phyloP scores from a whole-genome alignment of 1,140 invertebrate species.

The Planococcus citri region DNA sequence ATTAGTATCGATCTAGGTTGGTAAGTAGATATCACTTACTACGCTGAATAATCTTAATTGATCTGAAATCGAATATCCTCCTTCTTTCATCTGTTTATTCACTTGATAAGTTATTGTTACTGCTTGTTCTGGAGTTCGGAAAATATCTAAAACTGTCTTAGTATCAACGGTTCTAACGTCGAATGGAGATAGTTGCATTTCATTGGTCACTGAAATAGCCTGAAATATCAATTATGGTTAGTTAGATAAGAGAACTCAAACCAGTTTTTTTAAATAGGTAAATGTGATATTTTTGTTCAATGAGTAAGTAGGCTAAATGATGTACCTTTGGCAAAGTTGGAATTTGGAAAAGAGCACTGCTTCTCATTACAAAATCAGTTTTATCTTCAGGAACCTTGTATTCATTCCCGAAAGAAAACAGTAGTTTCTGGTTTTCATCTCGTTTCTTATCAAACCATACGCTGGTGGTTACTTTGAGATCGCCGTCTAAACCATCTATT shows the following conservation, averaged over 20 bases:
- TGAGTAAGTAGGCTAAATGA: too few relatives aligned
- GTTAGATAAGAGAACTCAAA: too few relatives aligned
- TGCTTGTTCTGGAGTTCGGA: not conserved
- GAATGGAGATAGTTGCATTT: not conserved
- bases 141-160: not conserved
- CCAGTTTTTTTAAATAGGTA: too few relatives aligned
- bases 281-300: too few relatives aligned
- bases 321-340: slow-evolving; percentile 2
- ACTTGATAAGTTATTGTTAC: not conserved
- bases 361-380: not conserved
- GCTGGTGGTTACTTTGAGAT: not conserved
- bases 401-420: not conserved
- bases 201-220: not conserved
- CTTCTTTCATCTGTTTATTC: not conserved
- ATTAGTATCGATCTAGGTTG: too few relatives aligned
- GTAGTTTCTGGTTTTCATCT: not conserved
- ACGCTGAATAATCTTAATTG: not conserved
- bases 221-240: too few relatives aligned
- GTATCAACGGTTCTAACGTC: not conserved
- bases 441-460: slow-evolving; percentile 9
- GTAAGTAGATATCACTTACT: not conserved
- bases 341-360: not conserved
- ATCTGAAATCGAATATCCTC: not conserved
- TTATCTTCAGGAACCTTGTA: not conserved
- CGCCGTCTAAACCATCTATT: not conserved